phyloP scores from a whole-genome alignment of 2,797 vertebrate species.

The Pangasius mekongensis region DNA sequence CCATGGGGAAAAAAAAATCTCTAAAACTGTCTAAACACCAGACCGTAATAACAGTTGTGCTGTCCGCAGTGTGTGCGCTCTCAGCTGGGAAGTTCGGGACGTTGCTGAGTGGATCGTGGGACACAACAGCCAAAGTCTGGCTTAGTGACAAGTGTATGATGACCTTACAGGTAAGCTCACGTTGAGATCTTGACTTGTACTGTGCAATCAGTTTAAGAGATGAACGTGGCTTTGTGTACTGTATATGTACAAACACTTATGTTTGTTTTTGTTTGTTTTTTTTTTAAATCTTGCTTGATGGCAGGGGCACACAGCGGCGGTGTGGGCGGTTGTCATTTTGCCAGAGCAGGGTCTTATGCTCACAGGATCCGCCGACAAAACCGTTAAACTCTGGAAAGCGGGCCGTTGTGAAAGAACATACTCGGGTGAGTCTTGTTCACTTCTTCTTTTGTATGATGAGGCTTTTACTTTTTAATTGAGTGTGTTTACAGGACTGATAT shows the following conservation, averaged over 20 bases:
- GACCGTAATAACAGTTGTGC: not conserved
- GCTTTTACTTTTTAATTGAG: not conserved
- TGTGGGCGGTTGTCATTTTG: constrained; percentile 94
- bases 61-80: constrained; percentile 87
- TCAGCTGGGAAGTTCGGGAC: constrained; percentile 97
- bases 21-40: not conserved
- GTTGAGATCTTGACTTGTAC: not conserved
- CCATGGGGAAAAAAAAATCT: too few relatives aligned
- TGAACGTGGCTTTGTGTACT: not conserved
- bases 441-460: not conserved
- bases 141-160: constrained; percentile 98
- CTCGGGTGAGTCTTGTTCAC: constrained; percentile 75
- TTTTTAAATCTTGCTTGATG: constrained; percentile 39
- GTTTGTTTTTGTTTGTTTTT: not conserved
- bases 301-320: constrained; percentile 92
- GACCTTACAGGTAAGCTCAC: constrained; percentile 88
- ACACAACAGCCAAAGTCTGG: constrained; percentile 97
- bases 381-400: constrained; percentile 95
- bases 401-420: constrained; percentile 91
- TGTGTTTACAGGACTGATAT: not conserved
- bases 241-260: not conserved
- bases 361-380: constrained; percentile 95
- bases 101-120: constrained; percentile 96
- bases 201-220: not conserved
- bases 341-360: constrained; percentile 97